Evolutionary conservation across 1,140 invertebrate species (phyloP).

Genomic region (Leptopilina clavipes): DNA sequence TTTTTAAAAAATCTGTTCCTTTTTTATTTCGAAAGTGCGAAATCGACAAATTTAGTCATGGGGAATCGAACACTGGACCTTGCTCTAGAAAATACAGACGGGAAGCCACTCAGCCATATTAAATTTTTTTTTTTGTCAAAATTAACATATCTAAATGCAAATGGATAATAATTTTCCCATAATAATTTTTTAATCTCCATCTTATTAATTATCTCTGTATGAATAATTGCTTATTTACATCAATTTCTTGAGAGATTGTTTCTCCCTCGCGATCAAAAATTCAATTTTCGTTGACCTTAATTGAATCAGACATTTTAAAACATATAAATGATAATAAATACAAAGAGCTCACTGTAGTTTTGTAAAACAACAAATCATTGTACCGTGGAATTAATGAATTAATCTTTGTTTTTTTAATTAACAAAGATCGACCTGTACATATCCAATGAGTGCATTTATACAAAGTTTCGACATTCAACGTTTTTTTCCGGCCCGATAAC

Average conservation of each 20-base stretch:
- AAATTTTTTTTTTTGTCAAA: too few species aligned
- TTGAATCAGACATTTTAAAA: slow-evolving; percentile 29
- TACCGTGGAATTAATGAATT: slow-evolving; percentile 57
- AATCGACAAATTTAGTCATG: too few species aligned
- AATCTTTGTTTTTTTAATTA: slow-evolving; percentile 51
- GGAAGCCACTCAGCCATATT: too few species aligned
- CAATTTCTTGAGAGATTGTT: background rate
- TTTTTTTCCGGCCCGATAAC: slow-evolving; percentile 44
- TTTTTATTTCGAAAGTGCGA: too few species aligned
- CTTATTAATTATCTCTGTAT: too few species aligned
- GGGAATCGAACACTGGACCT: too few species aligned
- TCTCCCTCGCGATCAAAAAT: slow-evolving; percentile 29
- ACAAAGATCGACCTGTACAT: slow-evolving; percentile 40
- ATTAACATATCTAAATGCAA: too few species aligned
- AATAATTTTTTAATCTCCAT: too few species aligned
- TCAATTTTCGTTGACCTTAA: slow-evolving; percentile 33
- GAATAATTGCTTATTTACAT: background rate
- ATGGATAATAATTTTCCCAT: too few species aligned
- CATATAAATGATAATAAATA: slow-evolving; percentile 36
- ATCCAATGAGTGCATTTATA: slow-evolving; percentile 59
- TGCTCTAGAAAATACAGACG: too few species aligned
- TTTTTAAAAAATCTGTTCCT: too few species aligned
- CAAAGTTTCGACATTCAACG: slow-evolving; percentile 64
- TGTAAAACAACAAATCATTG: slow-evolving; percentile 69
- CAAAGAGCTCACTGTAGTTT: slow-evolving; percentile 64